Percentiles rank a stretch among this genome's conserved stretches.
Evolutionary conservation across 30 jellyfish, hydroid and myxozoan genomes (phyloP).

Genomic region (Clytia hemisphaerica): DNA sequence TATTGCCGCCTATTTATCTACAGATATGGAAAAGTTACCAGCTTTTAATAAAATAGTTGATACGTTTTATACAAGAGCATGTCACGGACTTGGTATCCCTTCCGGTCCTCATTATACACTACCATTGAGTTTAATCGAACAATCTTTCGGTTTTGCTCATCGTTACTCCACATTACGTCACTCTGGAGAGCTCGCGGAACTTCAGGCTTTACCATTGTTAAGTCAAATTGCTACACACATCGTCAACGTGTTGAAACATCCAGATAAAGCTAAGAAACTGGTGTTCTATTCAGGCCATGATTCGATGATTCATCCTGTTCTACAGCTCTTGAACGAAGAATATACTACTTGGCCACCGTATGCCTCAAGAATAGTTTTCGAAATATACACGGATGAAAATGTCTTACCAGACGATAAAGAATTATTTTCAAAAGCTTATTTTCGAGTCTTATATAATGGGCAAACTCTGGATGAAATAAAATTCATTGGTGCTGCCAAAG

Average conservation of each 20-base stretch:
- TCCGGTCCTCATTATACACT: conserved; percentile 55
- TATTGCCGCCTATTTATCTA: conserved; percentile 23
- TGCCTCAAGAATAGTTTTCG: conserved; percentile 90
- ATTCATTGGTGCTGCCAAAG: not conserved
- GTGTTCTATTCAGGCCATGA: conserved; percentile 89
- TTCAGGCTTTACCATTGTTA: conserved; percentile 66
- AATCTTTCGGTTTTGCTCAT: conserved; percentile 38
- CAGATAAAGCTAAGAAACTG: conserved; percentile 12
- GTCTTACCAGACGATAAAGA: not conserved
- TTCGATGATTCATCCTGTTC: conserved; percentile 61
- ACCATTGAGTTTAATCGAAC: conserved; percentile 44
- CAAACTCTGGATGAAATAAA: not conserved
- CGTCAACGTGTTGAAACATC: conserved; percentile 18
- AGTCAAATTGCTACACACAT: conserved; percentile 56
- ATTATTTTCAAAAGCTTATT: conserved; percentile 1
- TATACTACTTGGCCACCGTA: conserved; percentile 95
- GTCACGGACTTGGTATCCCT: conserved; percentile 71
- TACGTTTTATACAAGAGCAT: conserved; percentile 46
- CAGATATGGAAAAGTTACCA: conserved; percentile 36
- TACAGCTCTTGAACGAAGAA: conserved; percentile 44
- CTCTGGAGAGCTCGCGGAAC: conserved; percentile 44
- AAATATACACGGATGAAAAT: conserved; percentile 20
- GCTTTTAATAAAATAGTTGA: conserved; percentile 54
- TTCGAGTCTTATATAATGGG: conserved; percentile 38
- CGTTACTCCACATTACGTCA: conserved; percentile 25